Evolutionary conservation across 1,140 invertebrate species (phyloP), one percentile per base, ranked within the genome.

Genomic region (Drosophila jambulina): DNA sequence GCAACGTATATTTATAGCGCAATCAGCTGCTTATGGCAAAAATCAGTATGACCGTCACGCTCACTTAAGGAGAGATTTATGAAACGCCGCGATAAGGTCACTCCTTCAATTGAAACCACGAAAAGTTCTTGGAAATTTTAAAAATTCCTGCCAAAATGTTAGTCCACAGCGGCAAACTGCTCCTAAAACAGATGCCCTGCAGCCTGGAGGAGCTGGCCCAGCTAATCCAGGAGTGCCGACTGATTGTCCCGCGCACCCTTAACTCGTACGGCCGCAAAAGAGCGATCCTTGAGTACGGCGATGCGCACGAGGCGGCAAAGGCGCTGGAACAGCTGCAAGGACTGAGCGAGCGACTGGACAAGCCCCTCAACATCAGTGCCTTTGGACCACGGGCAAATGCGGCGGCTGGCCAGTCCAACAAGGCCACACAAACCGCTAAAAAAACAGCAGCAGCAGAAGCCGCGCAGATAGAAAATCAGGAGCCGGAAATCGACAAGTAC

Each of bases 401-500:
- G 1, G 43, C n/a, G 1, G 10, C 13, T 12, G 32, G 43, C 40
- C 43, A 6, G 9, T 46, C 76, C 8, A 74, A 67, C 46, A 87
- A 87, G 23, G 56, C 63, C 21, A 83, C 84, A 13, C 83, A 87
- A 62, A 74, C 53, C 2, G 19, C 32, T 62, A 3, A 32, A 34
- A 42, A 15, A 36, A 17, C 58, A 19, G 5, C 38, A 29, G 46
- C 23, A 23, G 43, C 8, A n/a, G 21, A 36, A 8, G 40, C 12
- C 0, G 43, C 34, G 6, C n/a, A 46, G 10, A 43, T 7, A 34
- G 27, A n/a, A 12, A 7, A 21, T 23, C 53, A 21, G 40, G 34
- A 38, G 23, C 72, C 43, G 23, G 91, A 95, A 81, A 94, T 95
- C 57, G 95, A 95, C 92, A 93, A 94, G 64, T 97, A 96, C 93